Conservation (phyloP, 2,797 vertebrate species). For the Rhynchotus rufescens region DNA sequence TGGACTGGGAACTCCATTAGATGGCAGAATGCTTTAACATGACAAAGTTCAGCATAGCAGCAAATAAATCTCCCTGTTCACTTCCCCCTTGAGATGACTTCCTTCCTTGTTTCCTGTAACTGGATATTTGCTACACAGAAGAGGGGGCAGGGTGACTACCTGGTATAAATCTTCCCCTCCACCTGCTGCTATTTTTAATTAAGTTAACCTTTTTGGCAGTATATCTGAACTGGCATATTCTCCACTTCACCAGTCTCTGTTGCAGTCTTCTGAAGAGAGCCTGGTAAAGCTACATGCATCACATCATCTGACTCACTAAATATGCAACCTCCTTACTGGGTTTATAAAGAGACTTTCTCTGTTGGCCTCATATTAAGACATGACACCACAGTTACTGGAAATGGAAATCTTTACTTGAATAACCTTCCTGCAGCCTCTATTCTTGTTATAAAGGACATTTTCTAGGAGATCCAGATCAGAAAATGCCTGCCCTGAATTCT, state of each 20-base stretch:
- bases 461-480: background rate
- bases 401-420: background rate
- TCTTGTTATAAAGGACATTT: background rate
- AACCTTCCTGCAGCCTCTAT: background rate
- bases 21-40: slow-evolving; percentile 12
- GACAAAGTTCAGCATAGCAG: slow-evolving; percentile 49
- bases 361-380: background rate
- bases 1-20: slow-evolving; percentile 32
- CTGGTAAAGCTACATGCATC: background rate
- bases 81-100: slow-evolving; percentile 51
- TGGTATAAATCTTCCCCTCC: slow-evolving; percentile 16
- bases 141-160: slow-evolving; percentile 3
- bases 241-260: background rate
- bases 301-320: background rate
- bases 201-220: background rate
- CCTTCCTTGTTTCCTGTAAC: slow-evolving; percentile 54
- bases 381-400: background rate
- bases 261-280: background rate
- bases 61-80: slow-evolving; percentile 54
- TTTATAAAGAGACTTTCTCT: background rate
- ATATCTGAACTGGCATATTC: background rate
- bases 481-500: background rate
- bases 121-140: background rate
- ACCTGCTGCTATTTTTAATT: slow-evolving; percentile 1
- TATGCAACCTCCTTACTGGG: background rate